Percentiles rank a stretch among this genome's conserved stretches.
Conservation (phyloP, 2,888 invertebrate genomes). For the Drosophila emarginata region DNA sequence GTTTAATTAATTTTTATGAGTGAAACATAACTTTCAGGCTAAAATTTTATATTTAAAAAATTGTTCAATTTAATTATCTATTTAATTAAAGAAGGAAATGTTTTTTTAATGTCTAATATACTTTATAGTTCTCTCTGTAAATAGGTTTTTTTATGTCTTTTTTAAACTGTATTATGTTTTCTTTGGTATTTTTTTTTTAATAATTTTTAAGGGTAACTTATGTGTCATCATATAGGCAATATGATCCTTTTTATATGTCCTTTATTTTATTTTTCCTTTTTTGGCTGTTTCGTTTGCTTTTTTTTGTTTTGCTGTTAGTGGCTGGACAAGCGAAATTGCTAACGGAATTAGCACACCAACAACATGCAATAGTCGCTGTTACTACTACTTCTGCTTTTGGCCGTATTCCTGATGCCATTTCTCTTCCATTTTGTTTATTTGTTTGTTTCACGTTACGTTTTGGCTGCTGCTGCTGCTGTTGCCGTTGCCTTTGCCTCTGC, state of each 20-base stretch:
- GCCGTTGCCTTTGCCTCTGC: background rate
- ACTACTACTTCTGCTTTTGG: slow-evolving; percentile 15
- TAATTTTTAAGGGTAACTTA: background rate
- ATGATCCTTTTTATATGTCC: background rate
- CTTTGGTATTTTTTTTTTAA: too few relatives aligned
- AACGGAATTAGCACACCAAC: slow-evolving; percentile 70
- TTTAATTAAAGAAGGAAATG: too few relatives aligned
- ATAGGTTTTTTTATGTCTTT: too few relatives aligned
- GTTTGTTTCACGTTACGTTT: slow-evolving; percentile 32
- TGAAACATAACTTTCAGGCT: too few relatives aligned
- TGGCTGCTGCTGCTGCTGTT: background rate
- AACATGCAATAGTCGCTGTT: slow-evolving; percentile 32
- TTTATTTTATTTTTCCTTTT: slow-evolving; percentile 11
- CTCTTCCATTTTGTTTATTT: slow-evolving; percentile 32
- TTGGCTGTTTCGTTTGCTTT: slow-evolving; percentile 26
- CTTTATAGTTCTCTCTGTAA: too few relatives aligned
- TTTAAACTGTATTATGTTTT: too few relatives aligned
- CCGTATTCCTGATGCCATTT: background rate
- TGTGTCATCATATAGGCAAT: background rate
- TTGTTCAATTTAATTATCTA: too few relatives aligned
- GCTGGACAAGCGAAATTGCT: slow-evolving; percentile 59
- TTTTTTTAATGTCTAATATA: too few relatives aligned
- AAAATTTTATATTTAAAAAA: too few relatives aligned
- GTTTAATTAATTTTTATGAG: too few relatives aligned
- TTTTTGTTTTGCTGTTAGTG: slow-evolving; percentile 38